Evolutionary conservation across 2,113 vertebrate species (phyloP), one percentile per base, ranked within the genome.

Genomic region (Alexandromys fortis): DNA sequence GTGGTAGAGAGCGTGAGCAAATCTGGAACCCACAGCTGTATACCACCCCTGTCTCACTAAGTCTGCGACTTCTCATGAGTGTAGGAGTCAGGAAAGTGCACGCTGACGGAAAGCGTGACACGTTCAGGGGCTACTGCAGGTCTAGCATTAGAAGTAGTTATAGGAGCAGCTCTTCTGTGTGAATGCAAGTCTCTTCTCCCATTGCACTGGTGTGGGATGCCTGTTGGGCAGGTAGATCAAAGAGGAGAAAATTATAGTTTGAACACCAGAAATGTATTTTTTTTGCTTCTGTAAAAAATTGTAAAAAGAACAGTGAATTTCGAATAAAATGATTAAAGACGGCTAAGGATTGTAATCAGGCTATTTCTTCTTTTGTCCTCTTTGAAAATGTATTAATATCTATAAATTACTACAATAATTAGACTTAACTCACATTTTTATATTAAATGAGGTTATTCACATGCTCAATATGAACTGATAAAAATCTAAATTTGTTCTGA

Each of bases 401-500:
- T 93, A 16, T 90, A 81, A 47, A 81, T 52, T 82, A 63, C 10
- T 67, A 38, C 63, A 47, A 79, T 38, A 76, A 91, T 13, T 16
- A 77, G 26, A 19, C 10, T 33, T 68, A 38, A 47, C 65, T 26
- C 81, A 22, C 1, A 33, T 63, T 90, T 82, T 58, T 58, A 26
- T 22, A 73, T 67, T 90, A 90, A 88, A 76, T 76, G 42, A 70
- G 35, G 30, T 67, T 9, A 49, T 67, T n/a, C 86, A 11, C 75
- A 9, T 4, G 22, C 42, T 92, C 85, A 67, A 47, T 67, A 68
- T 68, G 68, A 86, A 70, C 63, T 49, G 63, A 86, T 86, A 49
- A 28, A 76, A 38, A 88, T 88, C 86, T 88, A 52, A 88, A 55
- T 88, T 88, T 13, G 16, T 47, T 72, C n/a, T 55, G 67, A 97